These are phyloP conservation scores for Xiphophorus hellerii DNA, from an alignment of 2,113 vertebrate species.

Conservation along the genomic window DNA sequence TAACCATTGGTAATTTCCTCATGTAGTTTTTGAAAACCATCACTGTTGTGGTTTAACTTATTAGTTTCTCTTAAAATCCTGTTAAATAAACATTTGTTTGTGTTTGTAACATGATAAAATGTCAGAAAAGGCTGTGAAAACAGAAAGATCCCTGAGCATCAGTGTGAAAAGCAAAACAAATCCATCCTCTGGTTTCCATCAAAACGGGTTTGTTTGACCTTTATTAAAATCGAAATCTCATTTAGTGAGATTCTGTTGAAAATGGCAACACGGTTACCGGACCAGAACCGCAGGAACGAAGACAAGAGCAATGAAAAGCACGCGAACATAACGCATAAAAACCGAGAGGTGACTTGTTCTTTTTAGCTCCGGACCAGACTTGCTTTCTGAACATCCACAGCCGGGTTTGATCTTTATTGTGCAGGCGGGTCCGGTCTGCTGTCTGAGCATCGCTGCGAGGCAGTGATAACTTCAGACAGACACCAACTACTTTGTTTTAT, in stretches of 20 bases:
- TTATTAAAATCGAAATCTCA: constrained; percentile 52
- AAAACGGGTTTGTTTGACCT: constrained; percentile 34
- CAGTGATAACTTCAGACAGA: constrained; percentile 56
- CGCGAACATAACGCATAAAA: neutral
- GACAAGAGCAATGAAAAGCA: neutral
- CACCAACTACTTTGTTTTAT: constrained; percentile 59
- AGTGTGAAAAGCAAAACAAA: neutral
- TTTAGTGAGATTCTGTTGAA: constrained; percentile 14
- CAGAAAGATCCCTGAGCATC: constrained; percentile 2
- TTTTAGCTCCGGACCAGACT: constrained; percentile 3
- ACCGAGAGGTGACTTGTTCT: constrained; percentile 1
- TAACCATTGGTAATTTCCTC: too few species aligned
- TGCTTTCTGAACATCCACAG: constrained; percentile 22
- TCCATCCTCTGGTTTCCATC: neutral
- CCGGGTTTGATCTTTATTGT: constrained; percentile 40
- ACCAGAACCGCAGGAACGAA: neutral
- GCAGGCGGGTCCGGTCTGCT: neutral
- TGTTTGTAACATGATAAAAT: neutral
- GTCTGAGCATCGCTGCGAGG: constrained; percentile 23
- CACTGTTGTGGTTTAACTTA: too few species aligned
- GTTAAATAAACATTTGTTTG: neutral
- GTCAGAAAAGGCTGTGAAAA: neutral
- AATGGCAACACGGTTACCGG: constrained; percentile 40
- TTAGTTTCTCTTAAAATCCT: neutral
- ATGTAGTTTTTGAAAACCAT: too few species aligned